Base-by-base conservation (phyloP, 2,888 invertebrate genomes). In the Schrankia costaestrigalis region DNA sequence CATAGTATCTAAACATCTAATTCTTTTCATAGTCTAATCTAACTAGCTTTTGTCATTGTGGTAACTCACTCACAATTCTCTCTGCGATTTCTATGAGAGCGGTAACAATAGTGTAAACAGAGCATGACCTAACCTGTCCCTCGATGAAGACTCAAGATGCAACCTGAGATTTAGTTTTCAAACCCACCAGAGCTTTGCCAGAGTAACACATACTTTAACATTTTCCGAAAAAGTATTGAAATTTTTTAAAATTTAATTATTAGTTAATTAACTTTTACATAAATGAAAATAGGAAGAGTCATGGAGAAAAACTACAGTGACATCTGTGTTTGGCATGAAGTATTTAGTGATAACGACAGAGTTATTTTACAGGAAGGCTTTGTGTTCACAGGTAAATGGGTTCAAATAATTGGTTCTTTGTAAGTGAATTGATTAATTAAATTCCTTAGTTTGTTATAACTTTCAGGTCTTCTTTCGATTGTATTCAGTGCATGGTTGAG, bases 381-480 rank as follows among this genome's bases (percentile, higher is more conserved):
- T 9, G 28, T 67, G 15, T 12, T 63, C 17, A 62, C 68, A 50
- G 80, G 80, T 79, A 50, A 46, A 18, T n/a, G n/a, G n/a, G n/a
- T n/a, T n/a, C n/a, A n/a, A n/a, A n/a, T n/a, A n/a, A n/a, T n/a
- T n/a, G n/a, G n/a, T n/a, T n/a, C n/a, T n/a, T n/a, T n/a, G n/a
- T n/a, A n/a, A n/a, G n/a, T n/a, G n/a, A n/a, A n/a, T n/a, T n/a
- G n/a, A n/a, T n/a, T n/a, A n/a, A n/a, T n/a, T n/a, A n/a, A n/a
- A n/a, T n/a, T n/a, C n/a, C n/a, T n/a, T n/a, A n/a, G n/a, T 3
- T 18, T n/a, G 11, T 9, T 9, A 6, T 24, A 26, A 8, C 40
- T 72, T 73, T 48, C 63, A 80, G 81, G 76, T 5, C 18, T 62
- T 3, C 30, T 76, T 10, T 71, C 71, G n/a, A 42, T 64, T 15